Base-by-base conservation (phyloP, 2,888 invertebrate species). In the Bellardia pandia region DNA sequence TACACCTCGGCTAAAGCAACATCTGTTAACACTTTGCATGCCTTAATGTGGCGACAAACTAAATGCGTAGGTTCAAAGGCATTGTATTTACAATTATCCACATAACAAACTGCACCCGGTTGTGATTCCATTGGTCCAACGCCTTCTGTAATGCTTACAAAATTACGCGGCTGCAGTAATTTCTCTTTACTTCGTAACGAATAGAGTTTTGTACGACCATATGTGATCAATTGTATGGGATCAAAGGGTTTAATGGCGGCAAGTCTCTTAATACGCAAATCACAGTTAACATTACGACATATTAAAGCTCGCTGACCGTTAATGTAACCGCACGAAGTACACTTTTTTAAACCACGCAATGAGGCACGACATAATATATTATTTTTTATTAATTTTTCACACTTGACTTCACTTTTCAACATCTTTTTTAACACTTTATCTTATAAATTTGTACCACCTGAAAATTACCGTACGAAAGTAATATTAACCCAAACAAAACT, bases 321-420 rank as follows among this genome's bases (percentile, higher is more conserved):
- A 88, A 95, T 95, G 2, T 95, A 95, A 0, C 96, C 96, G 94
- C 97, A 97, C 90, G 96, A 96, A 0, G 95, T 95, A 91, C 97
- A 97, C 91, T 96, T 96, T 89, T 96, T 94, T 0, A 97, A 95
- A 6, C 97, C 97, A 72, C 97, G 92, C 48, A 91, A 83, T 13
- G 90, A 89, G 4, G 88, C 88, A 6, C 90, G 85, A 45, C 40
- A 75, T 33, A 85, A 53, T 11, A 87, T 48, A 76, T 75, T 84
- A 7, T 51, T 78, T 75, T 76, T 79, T 23, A 58, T 66, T 56
- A 82, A 60, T 23, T 74, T 79, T 40, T 60, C 78, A 64, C 77
- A 62, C 37, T 74, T 72, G 14, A 42, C 14, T 62, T 78, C 72
- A 77, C 37, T 79, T 51, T 68, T 66, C 2, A 30, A 48, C 87